phyloP scores from a whole-genome alignment of 2,888 invertebrate genomes.

The Punctoribates punctum region DNA sequence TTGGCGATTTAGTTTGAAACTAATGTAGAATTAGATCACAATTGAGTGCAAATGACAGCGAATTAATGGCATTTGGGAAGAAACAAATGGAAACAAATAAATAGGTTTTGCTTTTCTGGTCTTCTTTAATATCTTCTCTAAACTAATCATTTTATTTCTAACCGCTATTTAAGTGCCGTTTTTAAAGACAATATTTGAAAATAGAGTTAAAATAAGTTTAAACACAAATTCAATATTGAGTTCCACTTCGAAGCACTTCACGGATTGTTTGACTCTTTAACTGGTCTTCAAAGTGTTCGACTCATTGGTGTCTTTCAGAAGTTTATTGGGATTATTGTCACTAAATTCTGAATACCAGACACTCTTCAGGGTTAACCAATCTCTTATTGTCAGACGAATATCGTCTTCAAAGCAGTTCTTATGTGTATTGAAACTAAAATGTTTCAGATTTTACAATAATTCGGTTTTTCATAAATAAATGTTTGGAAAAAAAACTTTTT shows the following conservation, averaged over 20 bases:
- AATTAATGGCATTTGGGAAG: no score
- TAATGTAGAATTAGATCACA: no score
- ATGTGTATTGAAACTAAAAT: no score
- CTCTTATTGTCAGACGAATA: not conserved
- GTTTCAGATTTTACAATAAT: not conserved
- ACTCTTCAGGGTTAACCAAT: no score
- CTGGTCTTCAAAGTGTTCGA: not conserved
- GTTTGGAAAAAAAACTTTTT: not conserved
- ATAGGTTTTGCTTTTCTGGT: no score
- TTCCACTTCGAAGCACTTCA: constrained; percentile 2
- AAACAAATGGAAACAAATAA: no score
- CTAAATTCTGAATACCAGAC: not conserved
- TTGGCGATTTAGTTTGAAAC: no score
- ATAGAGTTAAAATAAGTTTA: constrained; percentile 18
- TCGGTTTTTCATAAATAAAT: not conserved
- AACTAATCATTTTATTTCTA: not conserved
- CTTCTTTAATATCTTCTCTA: not conserved
- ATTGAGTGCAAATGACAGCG: no score
- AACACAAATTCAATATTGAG: not conserved
- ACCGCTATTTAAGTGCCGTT: not conserved
- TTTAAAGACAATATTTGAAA: not conserved
- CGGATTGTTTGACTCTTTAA: not conserved
- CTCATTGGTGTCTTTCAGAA: not conserved
- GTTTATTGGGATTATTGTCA: not conserved
- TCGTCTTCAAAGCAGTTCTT: not conserved